Evolutionary conservation across 2,888 invertebrate species (phyloP).

Genomic region (Eilema sororculum): DNA sequence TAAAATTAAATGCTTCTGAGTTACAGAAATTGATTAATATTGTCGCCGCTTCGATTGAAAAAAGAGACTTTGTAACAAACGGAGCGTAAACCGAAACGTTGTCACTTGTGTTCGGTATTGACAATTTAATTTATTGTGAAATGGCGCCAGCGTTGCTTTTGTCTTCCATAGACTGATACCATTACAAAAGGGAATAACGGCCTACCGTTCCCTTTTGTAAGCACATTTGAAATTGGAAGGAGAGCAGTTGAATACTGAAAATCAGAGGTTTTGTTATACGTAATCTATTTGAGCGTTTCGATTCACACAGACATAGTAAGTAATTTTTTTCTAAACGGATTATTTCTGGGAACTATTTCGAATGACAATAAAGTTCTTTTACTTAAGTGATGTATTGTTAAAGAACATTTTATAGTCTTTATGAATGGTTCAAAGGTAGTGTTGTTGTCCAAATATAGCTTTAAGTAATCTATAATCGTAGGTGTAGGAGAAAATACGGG

Average conservation of each 20-base stretch:
- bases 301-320: conserved; percentile 26
- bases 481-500: conserved; percentile 58
- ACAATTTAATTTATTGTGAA: conserved; percentile 52
- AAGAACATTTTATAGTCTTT: not conserved
- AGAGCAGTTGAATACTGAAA: conserved; percentile 45
- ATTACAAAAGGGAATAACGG: conserved; percentile 50
- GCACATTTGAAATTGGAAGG: conserved; percentile 54
- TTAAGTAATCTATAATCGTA: conserved; percentile 23
- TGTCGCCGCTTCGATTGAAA: conserved; percentile 9
- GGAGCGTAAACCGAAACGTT: conserved; percentile 30
- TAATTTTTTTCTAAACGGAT: conserved; percentile 20
- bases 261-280: conserved; percentile 43
- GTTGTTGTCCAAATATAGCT: conserved; percentile 11
- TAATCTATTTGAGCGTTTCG: conserved; percentile 39
- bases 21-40: conserved; percentile 13
- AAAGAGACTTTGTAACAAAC: conserved; percentile 32
- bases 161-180: conserved; percentile 51
- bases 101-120: conserved; percentile 39
- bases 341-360: not conserved
- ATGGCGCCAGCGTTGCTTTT: conserved; percentile 39
- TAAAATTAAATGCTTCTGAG: not conserved
- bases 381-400: not conserved
- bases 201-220: conserved; percentile 51
- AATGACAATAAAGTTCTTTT: not conserved
- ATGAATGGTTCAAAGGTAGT: not conserved